These are phyloP conservation scores for Panthera leo DNA, from an alignment of 2,113 vertebrate species.

Conservation along the genomic window DNA sequence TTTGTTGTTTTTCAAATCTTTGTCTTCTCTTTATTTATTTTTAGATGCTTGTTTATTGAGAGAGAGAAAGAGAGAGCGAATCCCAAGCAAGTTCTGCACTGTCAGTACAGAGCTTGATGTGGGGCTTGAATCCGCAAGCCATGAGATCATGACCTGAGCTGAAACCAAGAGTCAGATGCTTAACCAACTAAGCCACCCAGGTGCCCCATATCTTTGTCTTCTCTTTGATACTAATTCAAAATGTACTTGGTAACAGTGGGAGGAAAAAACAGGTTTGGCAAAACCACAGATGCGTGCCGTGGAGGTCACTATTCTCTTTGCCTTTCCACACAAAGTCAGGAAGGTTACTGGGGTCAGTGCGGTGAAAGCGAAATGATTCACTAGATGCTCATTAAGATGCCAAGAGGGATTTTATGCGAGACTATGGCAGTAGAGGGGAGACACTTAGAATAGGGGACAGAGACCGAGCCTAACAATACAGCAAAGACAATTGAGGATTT, in stretches of 20 bases:
- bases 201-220: neutral
- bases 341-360: neutral
- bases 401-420: neutral
- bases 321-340: neutral
- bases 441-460: neutral
- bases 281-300: neutral
- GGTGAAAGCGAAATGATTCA: neutral
- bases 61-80: too few species aligned
- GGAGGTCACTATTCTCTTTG: neutral
- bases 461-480: neutral
- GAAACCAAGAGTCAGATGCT: too few species aligned
- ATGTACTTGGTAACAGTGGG: neutral
- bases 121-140: fast-evolving
- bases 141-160: too few species aligned
- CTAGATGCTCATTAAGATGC: neutral
- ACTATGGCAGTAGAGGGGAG: neutral
- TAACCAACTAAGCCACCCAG: too few species aligned
- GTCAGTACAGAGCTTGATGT: too few species aligned
- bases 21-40: neutral
- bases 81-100: too few species aligned
- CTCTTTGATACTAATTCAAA: constrained; percentile 14
- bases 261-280: neutral
- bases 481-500: neutral
- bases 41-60: too few species aligned
- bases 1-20: neutral